A percentile compares a stretch with the other conserved stretches of the same genome.
phyloP scores from a whole-genome alignment of 92 coral and sea anemone genomes.

The Umimayanthus kanabou region DNA sequence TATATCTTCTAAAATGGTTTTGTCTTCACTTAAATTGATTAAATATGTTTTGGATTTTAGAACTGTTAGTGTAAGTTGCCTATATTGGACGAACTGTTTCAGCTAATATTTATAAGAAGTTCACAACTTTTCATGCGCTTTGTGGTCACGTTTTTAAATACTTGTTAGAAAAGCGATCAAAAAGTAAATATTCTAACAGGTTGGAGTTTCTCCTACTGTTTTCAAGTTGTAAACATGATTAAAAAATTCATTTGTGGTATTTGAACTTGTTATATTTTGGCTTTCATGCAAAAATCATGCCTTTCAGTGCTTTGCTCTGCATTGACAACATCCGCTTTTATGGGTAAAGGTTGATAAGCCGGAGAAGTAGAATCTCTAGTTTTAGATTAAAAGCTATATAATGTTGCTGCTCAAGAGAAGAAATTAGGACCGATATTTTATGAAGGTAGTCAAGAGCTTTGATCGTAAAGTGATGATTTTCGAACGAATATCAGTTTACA shows the following conservation, averaged over 20 bases:
- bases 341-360: neutral
- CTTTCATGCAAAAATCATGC: neutral
- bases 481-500: neutral
- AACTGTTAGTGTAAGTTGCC: neutral
- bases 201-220: conserved; percentile 1
- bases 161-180: neutral
- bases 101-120: neutral
- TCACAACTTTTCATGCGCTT: neutral
- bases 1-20: too few species aligned
- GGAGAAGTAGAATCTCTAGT: neutral
- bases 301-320: neutral
- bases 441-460: neutral
- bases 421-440: neutral
- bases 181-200: neutral
- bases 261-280: neutral
- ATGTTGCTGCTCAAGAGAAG: neutral
- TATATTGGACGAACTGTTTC: neutral
- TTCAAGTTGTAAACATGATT: neutral
- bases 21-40: too few species aligned
- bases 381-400: neutral
- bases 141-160: neutral
- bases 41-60: too few species aligned
- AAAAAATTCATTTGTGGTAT: conserved; percentile 1
- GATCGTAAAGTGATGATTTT: too few species aligned
- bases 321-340: neutral